Base-by-base conservation (phyloP, 2,888 invertebrate species). In the Dicroscelio sp. region DNA sequence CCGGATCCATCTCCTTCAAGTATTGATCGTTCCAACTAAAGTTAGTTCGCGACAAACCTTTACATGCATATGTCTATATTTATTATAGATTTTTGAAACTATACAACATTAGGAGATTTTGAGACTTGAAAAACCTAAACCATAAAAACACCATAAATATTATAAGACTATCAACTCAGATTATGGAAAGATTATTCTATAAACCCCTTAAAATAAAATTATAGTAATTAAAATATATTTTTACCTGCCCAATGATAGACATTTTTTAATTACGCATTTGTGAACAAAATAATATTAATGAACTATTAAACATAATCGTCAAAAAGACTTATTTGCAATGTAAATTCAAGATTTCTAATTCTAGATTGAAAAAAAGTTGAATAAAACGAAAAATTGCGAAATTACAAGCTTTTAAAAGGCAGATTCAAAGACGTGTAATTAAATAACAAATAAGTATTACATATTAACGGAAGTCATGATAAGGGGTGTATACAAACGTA, bases 1-100 rank as follows among this genome's bases (percentile, higher is more conserved):
- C 92, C 71, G 88, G 91, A 88, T 88, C 93, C 92, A 95, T 95
- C 95, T 94, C 92, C 95, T 95, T 95, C 94, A 95, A 95, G 94
- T 95, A 95, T 95, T 95, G 95, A 95, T 95, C 95, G 94, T 84
- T 85, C 86, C 63, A 86, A 86, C 87, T 91, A 94, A 94, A 94
- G 93, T 94, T 93, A 94, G 94, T 94, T 93, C 93, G 86, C 88
- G 76, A 90, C 88, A 79, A 79, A 90, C 80, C 87, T 80, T 88
- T 88, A 84, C 84, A 80, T 86, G 65, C 80, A 82, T 76, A 71
- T 91, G 82, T 86, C 75, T 84, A 90, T 90, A 87, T 85, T 73
- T 60, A 63, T 78, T 83, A 67, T 60, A 83, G 73, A 80, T 92
- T 90, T 78, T 84, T 55, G 76, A 86, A 83, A 69, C 23, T 69